Evolutionary conservation across 2,113 vertebrate genomes (phyloP), one percentile per base, ranked within the genome.

Genomic region (Anolis carolinensis): DNA sequence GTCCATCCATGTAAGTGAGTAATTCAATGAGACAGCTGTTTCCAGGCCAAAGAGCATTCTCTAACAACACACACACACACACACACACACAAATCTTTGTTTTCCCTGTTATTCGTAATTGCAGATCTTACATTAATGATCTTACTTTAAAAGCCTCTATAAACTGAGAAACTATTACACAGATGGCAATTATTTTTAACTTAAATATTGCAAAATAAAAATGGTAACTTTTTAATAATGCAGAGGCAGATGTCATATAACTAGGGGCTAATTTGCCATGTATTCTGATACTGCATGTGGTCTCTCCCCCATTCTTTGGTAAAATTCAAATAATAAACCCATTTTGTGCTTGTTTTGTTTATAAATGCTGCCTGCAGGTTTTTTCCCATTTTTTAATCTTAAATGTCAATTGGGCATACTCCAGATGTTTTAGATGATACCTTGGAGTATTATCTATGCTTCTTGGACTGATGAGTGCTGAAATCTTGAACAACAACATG

Each of bases 161-260:
- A 1, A 72, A 44, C 6, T 23, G 36, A 7, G 59, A 78, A n/a
- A 68, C 67, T 30, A 83, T 36, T 87, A 62, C 86, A 77, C 27
- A 90, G 52, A 83, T 65, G 50, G 76, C 59, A 92, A 79, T 72
- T 79, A 71, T 85, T 85, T 83, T 36, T 36, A 63, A 71, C 84
- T 88, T 86, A 85, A 7, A 71, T 72, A n/a, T 48, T 79, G 9
- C 14, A 79, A 90, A 34, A 73, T 89, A 78, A 79, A 88, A 76
- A 92, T 86, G 85, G 36, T 23, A 50, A 63, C 74, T 21, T 84
- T 84, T 48, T 86, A 84, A 90, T 70, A 7, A 62, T 79, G 59
- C 79, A 71, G 82, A 88, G 55, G 84, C 3, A 6, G 65, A 72
- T 63, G 79, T 70, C 44, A 27, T 75, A 34, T 16, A 32, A 7